Base-by-base conservation (phyloP, 2,113 vertebrate genomes). In the Gambusia affinis region DNA sequence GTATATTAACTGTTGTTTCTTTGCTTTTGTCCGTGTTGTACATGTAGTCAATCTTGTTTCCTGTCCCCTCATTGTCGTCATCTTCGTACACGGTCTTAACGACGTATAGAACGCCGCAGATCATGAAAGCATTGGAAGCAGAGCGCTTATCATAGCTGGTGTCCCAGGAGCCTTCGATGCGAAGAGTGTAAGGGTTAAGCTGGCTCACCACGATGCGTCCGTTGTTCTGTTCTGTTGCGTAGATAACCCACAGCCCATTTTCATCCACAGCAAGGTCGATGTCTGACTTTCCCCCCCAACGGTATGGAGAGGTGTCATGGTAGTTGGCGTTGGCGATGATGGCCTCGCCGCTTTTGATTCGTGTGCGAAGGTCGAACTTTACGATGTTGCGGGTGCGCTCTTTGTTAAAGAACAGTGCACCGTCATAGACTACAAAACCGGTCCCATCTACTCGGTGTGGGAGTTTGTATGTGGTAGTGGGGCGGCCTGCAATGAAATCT, bases 31-130 rank as follows among this genome's bases (percentile, higher is more conserved):
- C 97, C 0, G 98, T 99, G 89, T 96, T 98, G 89, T 98, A 99
- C 90, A 98, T 96, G 83, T 99, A 99, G 93, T 99, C 98, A 70
- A 99, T 99, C 90, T 99, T 99, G 94, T 99, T 99, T 66, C 98
- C 97, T 0, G 97, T 97, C 64, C 97, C 98, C 89, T 99, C 98
- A 6, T 99, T 99, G 90, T 99, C 98, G 0, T 99, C 98, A 11
- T 99, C 98, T 89, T 99, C 98, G 5, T 99, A 99, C 8, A 99
- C 98, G 0, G 97, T 98, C 83, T 97, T 99, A 64, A 99, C 96
- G 70, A 99, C 96, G 0, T 99, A 98, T 10, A 99, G 94, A 85
- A 98, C 95, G 4, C 97, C 97, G 70, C 97, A 98, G 64, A 99
- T 86, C 91, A 99, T 96, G 92, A 99, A 99, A 57, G 96, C 93